A percentile compares a stretch with the other conserved stretches of the same genome.
Conservation (phyloP, 2,113 vertebrate species). For the Oryzias melastigma region DNA sequence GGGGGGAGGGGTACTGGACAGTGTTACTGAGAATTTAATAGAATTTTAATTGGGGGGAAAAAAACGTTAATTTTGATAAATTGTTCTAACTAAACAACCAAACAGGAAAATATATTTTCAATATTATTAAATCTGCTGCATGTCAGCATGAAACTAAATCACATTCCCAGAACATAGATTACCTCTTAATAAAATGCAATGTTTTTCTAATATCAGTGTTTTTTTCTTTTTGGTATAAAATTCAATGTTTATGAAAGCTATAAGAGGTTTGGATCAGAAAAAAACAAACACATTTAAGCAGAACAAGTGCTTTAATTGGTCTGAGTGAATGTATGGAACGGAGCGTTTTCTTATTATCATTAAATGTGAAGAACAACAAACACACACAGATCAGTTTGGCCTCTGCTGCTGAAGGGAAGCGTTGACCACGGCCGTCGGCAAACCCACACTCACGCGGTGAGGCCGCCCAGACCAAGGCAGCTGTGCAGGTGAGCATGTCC, state of each 20-base stretch:
- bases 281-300: conserved; percentile 54
- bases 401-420: conserved; percentile 56
- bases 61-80: too few species aligned
- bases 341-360: conserved; percentile 66
- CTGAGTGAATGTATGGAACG: conserved; percentile 79
- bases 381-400: conserved; percentile 65
- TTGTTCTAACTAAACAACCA: too few species aligned
- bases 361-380: conserved; percentile 70
- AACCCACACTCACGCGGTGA: conserved; percentile 4
- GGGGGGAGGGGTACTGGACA: too few species aligned
- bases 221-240: background rate
- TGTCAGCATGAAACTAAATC: too few species aligned
- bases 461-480: conserved; percentile 14
- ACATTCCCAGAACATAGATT: too few species aligned
- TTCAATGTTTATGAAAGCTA: background rate
- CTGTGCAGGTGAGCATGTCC: conserved; percentile 17
- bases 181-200: too few species aligned
- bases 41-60: too few species aligned
- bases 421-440: conserved; percentile 45
- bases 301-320: conserved; percentile 82
- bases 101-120: too few species aligned
- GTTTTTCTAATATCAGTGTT: too few species aligned
- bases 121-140: too few species aligned
- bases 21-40: too few species aligned
- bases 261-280: background rate